Base-by-base conservation (phyloP, 2,113 vertebrate species). In the Neotoma lepida region DNA sequence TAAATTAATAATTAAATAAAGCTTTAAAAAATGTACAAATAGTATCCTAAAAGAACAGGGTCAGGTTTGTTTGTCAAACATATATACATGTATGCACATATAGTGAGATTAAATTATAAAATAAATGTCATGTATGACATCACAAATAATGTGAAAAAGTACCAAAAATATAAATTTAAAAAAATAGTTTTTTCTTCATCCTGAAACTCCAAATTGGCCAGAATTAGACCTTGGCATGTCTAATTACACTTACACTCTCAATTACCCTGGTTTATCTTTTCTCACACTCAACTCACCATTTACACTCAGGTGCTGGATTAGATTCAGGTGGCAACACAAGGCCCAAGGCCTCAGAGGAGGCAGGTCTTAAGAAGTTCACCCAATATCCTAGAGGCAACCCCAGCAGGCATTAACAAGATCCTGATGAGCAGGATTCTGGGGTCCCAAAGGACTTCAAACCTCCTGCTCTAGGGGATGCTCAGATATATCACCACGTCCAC, bases 401-500 rank as follows among this genome's bases (percentile, higher is more conserved):
- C 46, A 35, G 64, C 80, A 28, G 10, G 0, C 66, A 10, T 39
- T 70, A 54, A 8, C 64, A 35, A 82, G 68, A 9, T 17, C 44
- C 39, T 14, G 2, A 81, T 0, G 1, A 54, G 9, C 64, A 56
- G 18, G 44, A 46, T n/a, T 4, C 49, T 44, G 49, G 4, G 35
- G 63, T 46, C 41, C 13, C 26, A 35, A 44, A 49, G 46, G 49
- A 76, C 46, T 22, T 6, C 30, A 20, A 14, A 28, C 46, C 44
- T 51, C 73, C 30, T 22, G 28, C 63, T 51, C 30, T 39, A 2
- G 20, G 1, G 18, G 44, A 7, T 13, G 26, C 18, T 44, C 49
- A 30, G n/a, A 39, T 28, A 4, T 10, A 28, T 30, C 35, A 51
- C 20, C 10, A 13, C 0, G 1, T 58, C 39, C 4, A 22, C 6